A percentile compares a stretch with the other conserved stretches of the same genome.
Conservation (phyloP, 2,113 vertebrate species). For the Anser cygnoides region DNA sequence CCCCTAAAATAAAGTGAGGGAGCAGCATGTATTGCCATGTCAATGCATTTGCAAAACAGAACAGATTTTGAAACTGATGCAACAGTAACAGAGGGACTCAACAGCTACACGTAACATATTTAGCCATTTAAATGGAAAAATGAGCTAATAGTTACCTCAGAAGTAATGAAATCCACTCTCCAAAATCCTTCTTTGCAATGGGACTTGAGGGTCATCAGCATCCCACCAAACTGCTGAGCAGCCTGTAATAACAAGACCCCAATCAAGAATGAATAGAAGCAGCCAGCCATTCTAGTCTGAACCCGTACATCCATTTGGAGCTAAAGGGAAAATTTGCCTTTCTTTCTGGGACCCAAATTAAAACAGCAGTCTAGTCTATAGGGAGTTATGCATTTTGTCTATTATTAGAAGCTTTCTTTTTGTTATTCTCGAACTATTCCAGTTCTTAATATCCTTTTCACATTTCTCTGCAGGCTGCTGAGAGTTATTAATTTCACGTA, state of each 20-base stretch:
- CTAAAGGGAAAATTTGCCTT: not conserved
- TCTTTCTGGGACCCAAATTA: not conserved
- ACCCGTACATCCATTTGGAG: not conserved
- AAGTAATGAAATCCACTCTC: not conserved
- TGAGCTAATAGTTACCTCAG: not conserved
- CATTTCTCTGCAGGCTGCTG: constrained; percentile 1
- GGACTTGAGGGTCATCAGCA: not conserved
- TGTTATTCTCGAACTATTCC: not conserved
- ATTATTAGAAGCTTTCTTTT: not conserved
- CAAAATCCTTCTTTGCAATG: not conserved
- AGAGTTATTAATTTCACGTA: constrained; percentile 16
- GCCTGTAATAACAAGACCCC: not conserved
- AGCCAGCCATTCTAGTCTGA: not conserved
- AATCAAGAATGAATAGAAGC: not conserved
- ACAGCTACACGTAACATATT: not conserved
- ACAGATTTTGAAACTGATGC: not conserved
- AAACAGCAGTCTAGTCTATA: not conserved
- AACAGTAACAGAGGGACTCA: not conserved
- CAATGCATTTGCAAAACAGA: not conserved
- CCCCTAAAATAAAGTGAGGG: not conserved
- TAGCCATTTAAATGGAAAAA: not conserved
- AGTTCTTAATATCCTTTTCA: constrained; percentile 11
- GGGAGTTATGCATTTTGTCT: not conserved
- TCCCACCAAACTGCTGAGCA: not conserved
- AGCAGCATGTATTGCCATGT: not conserved